Percentiles rank a stretch among this genome's conserved stretches.
phyloP scores from a whole-genome alignment of 2,888 invertebrate genomes.

The Nephrotoma appendiculata region DNA sequence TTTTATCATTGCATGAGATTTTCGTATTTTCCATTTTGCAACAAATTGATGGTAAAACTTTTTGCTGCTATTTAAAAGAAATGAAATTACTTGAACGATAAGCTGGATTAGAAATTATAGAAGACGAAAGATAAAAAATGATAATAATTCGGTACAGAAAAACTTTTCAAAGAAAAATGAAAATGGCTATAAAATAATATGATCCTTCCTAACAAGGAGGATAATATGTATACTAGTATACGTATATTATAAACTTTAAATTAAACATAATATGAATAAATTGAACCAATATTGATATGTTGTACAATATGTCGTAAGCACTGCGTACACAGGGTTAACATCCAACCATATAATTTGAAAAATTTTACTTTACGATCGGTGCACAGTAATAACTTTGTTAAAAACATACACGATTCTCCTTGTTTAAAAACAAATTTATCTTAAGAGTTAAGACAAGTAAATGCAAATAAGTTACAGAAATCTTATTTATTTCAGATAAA shows the following conservation, averaged over 20 bases:
- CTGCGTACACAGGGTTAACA: not conserved
- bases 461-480: not conserved
- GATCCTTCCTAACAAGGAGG: not conserved
- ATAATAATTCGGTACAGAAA: not conserved
- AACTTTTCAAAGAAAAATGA: not conserved
- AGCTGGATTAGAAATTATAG: not conserved
- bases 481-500: not conserved
- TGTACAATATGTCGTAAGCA: not conserved
- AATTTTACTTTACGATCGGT: not conserved
- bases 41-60: not conserved
- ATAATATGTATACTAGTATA: not conserved
- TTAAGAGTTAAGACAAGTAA: not conserved
- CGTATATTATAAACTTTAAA: no score
- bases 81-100: not conserved
- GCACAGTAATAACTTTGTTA: not conserved
- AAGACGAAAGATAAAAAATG: not conserved
- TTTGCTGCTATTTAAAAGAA: not conserved
- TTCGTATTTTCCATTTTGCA: not conserved
- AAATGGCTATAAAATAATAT: not conserved
- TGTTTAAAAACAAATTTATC: not conserved
- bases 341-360: not conserved
- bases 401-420: not conserved
- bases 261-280: not conserved
- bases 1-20: not conserved
- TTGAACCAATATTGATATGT: not conserved